Evolutionary conservation across 1,140 invertebrate species (phyloP), one percentile per base, ranked within the genome.

Genomic region (Archivesica marissinica): DNA sequence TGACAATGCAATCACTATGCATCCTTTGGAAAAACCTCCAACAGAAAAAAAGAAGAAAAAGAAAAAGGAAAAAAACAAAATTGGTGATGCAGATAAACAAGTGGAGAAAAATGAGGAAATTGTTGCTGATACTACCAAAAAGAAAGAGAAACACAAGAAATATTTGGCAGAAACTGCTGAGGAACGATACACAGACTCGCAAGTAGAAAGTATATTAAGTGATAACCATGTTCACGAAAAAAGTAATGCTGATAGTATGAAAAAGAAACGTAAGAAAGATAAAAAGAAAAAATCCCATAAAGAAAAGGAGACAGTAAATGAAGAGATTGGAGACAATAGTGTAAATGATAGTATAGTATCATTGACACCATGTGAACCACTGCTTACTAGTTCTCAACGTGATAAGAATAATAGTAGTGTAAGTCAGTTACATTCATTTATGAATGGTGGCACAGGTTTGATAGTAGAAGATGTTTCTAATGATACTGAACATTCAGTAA

Each of bases 61-160:
- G 56, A 20, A 13, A 38, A 20, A 20, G 39, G 13, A 35, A n/a
- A 66, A 66, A 23, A 1, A 2, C 1, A 30, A 4, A 4, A 13
- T 13, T n/a, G 20, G 3, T 23, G 23, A 9, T 41, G 64, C n/a
- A 68, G 28, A 38, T 3, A 44, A 1, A 2, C 2, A 4, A 68
- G 35, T 23, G 33, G 7, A 6, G 15, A 23, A 30, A 9, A 52
- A 1, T 52, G 50, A 59, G 25, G 74, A n/a, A 3, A n/a, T 25
- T 39, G 20, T 13, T 30, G 33, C 9, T 56, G 7, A 13, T 9
- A 33, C 47, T 38, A 38, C 30, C 28, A 59, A 56, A 39, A 59
- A 76, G 54, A 76, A 39, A 76, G 59, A 56, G 38, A 59, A 72
- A 72, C 68, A 72, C 41, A 44, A 30, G 35, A 72, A 72, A 72